Percentiles rank a stretch among this genome's conserved stretches.
phyloP scores from a whole-genome alignment of 2,797 vertebrate genomes.

The Periophthalmus magnuspinnatus region DNA sequence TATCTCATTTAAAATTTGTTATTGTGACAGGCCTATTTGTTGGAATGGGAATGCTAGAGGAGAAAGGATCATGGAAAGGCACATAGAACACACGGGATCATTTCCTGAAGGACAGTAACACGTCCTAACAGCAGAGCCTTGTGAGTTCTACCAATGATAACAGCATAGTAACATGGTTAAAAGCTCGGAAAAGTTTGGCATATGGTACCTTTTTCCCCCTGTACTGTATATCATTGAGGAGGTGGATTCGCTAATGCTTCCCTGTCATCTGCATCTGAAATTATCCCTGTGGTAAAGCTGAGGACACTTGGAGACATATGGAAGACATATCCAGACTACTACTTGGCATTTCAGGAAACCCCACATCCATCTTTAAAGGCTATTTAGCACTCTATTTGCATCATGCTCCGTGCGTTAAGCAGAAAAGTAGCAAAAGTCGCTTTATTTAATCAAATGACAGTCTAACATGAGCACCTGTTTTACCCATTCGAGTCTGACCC shows the following conservation, averaged over 20 bases:
- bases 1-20: no score
- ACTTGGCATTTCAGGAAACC: constrained; percentile 55
- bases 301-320: constrained; percentile 55
- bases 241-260: constrained; percentile 36
- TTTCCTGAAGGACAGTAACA: neutral
- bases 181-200: neutral
- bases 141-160: neutral
- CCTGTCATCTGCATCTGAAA: constrained; percentile 50
- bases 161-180: neutral
- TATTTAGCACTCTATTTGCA: constrained; percentile 50
- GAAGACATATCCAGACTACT: constrained; percentile 48
- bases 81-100: neutral
- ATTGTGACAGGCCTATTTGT: neutral
- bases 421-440: constrained; percentile 29
- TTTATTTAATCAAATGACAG: constrained; percentile 29
- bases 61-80: neutral
- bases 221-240: constrained; percentile 23
- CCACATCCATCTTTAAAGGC: constrained; percentile 56
- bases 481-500: constrained; percentile 35
- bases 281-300: constrained; percentile 41
- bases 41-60: neutral
- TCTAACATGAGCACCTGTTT: constrained; percentile 35
- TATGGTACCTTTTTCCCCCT: constrained; percentile 6
- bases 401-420: constrained; percentile 48
- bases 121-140: no score